Evolutionary conservation across 2,797 vertebrate species (phyloP), one percentile per base, ranked within the genome.

Genomic region (Myotis daubentonii): DNA sequence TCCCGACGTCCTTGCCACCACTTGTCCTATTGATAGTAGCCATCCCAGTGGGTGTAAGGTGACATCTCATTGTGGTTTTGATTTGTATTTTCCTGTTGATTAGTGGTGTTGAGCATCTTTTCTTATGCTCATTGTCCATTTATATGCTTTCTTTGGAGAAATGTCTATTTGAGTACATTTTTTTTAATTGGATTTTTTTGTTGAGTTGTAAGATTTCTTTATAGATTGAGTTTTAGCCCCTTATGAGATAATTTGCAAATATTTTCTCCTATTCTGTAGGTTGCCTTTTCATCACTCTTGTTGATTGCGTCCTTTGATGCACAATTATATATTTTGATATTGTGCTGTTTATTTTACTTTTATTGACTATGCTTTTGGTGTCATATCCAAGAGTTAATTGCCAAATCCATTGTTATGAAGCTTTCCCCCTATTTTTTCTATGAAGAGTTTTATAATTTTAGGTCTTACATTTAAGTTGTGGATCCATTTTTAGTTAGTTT

Each of bases 11-110:
- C 49, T 68, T 25, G 65, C 23, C 53, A 78, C 15, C 53, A 30
- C 22, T 70, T 30, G 17, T 66, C 51, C 92, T 85, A 87, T 55
- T 74, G 41, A 78, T 16, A 51, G 65, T 57, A 88, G 71, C 49
- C 30, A 17, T 81, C 30, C 51, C 75, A 53, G 6, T 70, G 44
- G 12, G 20, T 88, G 10, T 80, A 60, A 85, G 51, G 16, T 88
- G 17, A 10, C 55, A 51, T 10, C 22, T 72, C 30, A 20, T n/a
- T 62, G 33, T 87, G 65, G 22, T 74, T 95, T 95, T 85, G 53
- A 74, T 68, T 70, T 92, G 28, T 86, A 53, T 87, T 87, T 94
- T 47, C 65, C 33, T 87, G 28, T 47, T 74, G 47, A 72, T 71
- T 82, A 72, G 19, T 74, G 41, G 55, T 51, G 20, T 6, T 51